These are phyloP conservation scores for Pungitius pungitius DNA, from an alignment of 2,113 vertebrate genomes.

Conservation along the genomic window DNA sequence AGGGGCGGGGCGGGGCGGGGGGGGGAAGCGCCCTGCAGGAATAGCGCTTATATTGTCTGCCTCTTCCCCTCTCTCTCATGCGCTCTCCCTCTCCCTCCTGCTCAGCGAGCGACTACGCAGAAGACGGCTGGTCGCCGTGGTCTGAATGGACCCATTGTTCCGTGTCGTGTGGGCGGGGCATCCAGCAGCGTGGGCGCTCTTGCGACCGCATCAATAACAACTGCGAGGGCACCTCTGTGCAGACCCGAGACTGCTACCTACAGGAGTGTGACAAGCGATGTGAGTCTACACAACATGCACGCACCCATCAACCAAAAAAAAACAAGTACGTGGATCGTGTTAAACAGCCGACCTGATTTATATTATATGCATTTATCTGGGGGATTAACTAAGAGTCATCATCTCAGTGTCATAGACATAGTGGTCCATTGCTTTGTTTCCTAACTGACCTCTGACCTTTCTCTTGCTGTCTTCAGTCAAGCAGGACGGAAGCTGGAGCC, in stretches of 20 bases:
- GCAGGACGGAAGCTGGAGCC: conserved; percentile 97
- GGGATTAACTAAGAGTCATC: background rate
- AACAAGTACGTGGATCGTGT: background rate
- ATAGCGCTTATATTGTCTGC: conserved; percentile 78
- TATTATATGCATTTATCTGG: background rate
- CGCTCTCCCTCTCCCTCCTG: conserved; percentile 52
- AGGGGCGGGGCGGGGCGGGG: conserved; percentile 11
- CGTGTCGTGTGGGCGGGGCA: conserved; percentile 93
- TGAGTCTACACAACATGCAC: conserved; percentile 75
- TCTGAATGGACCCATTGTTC: conserved; percentile 99
- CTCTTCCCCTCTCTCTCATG: conserved; percentile 54
- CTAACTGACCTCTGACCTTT: conserved; percentile 39
- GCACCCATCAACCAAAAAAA: background rate
- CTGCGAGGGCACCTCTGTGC: conserved; percentile 98
- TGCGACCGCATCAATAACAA: conserved; percentile 98
- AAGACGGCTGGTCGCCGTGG: conserved; percentile 98
- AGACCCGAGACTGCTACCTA: conserved; percentile 97
- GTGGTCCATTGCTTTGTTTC: background rate
- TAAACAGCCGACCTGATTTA: background rate
- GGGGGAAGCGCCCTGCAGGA: conserved; percentile 55
- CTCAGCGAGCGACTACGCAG: conserved; percentile 93
- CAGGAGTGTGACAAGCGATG: conserved; percentile 98
- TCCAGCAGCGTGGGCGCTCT: conserved; percentile 97
- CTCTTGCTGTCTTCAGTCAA: conserved; percentile 83
- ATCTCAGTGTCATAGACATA: background rate